phyloP scores from a whole-genome alignment of 2,113 vertebrate species.

The Eleginops maclovinus region DNA sequence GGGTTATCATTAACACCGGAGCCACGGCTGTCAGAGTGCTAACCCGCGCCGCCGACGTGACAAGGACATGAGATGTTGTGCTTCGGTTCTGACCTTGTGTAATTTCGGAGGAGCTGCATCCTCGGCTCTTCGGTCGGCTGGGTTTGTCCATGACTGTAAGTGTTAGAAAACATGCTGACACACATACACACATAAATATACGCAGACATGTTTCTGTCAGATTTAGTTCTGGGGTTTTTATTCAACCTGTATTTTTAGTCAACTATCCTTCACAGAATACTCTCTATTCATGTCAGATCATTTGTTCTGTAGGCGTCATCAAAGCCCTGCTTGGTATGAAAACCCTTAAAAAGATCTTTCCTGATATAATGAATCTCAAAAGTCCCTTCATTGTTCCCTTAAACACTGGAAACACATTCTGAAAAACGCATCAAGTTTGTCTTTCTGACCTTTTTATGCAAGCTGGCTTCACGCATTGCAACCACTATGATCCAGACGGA shows the following conservation, averaged over 20 bases:
- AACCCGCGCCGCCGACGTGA: conserved; percentile 45
- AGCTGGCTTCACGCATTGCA: no score
- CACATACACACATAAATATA: neutral
- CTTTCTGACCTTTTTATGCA: no score
- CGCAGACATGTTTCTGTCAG: conserved; percentile 4
- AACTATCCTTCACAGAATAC: conserved; percentile 11
- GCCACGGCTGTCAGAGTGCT: conserved; percentile 52
- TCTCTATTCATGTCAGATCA: neutral
- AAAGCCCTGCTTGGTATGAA: neutral
- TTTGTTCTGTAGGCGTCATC: neutral
- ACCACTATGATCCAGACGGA: no score
- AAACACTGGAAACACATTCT: no score
- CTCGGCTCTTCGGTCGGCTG: conserved; percentile 28
- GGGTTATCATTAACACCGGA: conserved; percentile 67
- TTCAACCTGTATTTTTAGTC: neutral
- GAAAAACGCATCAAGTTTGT: no score
- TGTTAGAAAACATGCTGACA: conserved; percentile 22
- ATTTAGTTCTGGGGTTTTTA: neutral
- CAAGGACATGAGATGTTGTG: conserved; percentile 62
- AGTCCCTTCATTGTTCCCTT: no score
- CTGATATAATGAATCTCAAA: no score
- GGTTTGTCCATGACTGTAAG: conserved; percentile 33
- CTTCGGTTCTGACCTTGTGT: conserved; percentile 55
- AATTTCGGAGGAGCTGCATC: conserved; percentile 10
- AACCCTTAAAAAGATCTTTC: no score